Conservation (phyloP, 2,113 vertebrate genomes). For the Campylomormyrus numenius region DNA sequence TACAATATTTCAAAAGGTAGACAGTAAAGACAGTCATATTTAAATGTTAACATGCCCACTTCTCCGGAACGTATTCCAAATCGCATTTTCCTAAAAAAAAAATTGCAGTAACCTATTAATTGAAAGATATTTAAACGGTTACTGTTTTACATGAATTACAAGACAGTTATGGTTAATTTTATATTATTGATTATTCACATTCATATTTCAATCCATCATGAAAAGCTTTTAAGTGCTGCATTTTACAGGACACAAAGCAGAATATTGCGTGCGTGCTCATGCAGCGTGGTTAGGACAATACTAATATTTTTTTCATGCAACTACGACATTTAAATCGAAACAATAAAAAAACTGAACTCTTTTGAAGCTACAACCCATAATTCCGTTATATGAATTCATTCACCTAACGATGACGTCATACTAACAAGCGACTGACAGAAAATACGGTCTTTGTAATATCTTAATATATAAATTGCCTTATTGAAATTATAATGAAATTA, state of each 20-base stretch:
- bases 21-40: neutral
- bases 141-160: neutral
- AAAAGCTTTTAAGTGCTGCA: neutral
- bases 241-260: neutral
- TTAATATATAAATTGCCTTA: neutral
- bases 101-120: neutral
- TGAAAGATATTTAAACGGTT: neutral
- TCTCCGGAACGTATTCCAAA: neutral
- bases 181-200: slow-evolving; percentile 7
- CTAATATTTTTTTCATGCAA: slow-evolving; percentile 13
- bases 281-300: neutral
- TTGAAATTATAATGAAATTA: neutral
- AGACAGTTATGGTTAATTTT: neutral
- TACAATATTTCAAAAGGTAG: neutral
- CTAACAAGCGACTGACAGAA: neutral
- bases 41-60: neutral
- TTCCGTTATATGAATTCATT: neutral
- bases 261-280: neutral
- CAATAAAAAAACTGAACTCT: neutral
- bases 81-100: neutral
- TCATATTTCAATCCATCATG: neutral
- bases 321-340: neutral
- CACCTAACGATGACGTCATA: neutral
- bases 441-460: neutral
- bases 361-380: neutral